phyloP scores from a whole-genome alignment of 2,888 invertebrate species.

The Leptopilina syphax region DNA sequence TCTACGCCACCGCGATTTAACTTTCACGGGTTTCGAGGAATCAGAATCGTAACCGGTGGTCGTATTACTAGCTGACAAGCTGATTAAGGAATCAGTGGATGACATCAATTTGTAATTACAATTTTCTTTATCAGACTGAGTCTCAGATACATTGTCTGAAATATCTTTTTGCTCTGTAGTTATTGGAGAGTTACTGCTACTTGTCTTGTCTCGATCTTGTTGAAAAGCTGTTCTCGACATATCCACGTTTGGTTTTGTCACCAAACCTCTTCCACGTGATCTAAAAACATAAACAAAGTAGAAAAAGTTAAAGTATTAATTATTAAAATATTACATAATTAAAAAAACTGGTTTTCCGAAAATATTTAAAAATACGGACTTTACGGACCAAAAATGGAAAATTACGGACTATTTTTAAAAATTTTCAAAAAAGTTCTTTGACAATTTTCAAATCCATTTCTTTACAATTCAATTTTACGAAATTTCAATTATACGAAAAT shows the following conservation, averaged over 20 bases:
- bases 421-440: too few relatives aligned
- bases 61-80: slow-evolving; percentile 61
- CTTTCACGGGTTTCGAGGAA: slow-evolving; percentile 84
- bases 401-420: too few relatives aligned
- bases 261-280: slow-evolving; percentile 73
- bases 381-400: too few relatives aligned
- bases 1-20: slow-evolving; percentile 87
- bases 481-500: too few relatives aligned
- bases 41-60: slow-evolving; percentile 72
- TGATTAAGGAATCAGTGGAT: slow-evolving; percentile 61
- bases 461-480: too few relatives aligned
- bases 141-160: slow-evolving; percentile 69
- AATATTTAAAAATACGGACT: too few relatives aligned
- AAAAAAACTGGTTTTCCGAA: too few relatives aligned
- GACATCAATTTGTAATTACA: slow-evolving; percentile 60
- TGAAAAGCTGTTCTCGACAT: slow-evolving; percentile 60
- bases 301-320: not conserved
- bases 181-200: slow-evolving; percentile 52
- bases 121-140: slow-evolving; percentile 71
- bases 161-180: slow-evolving; percentile 64
- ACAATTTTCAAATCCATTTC: too few relatives aligned
- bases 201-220: slow-evolving; percentile 66
- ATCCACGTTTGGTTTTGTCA: slow-evolving; percentile 70
- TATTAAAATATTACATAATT: too few relatives aligned
- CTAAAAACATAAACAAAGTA: slow-evolving; percentile 52